These are phyloP conservation scores for Hydrotaea cyrtoneurina DNA, from an alignment of 2,888 invertebrate genomes.

Conservation along the genomic window DNA sequence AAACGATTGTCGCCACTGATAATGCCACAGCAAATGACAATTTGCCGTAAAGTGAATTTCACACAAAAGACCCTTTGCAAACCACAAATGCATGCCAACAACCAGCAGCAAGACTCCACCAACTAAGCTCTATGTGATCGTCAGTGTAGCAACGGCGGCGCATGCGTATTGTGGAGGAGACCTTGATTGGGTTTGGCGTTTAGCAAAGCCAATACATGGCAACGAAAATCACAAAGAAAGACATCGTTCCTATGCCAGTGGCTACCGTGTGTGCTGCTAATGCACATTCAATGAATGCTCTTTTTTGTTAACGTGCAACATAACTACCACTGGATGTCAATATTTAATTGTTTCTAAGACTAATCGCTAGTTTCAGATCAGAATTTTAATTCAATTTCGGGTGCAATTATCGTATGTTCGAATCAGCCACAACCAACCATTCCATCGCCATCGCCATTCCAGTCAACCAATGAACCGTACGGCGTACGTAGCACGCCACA, in stretches of 20 bases:
- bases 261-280: slow-evolving; percentile 52
- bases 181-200: slow-evolving; percentile 66
- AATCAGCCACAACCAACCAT: slow-evolving; percentile 48
- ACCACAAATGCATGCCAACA: slow-evolving; percentile 41
- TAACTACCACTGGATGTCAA: slow-evolving; percentile 70
- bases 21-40: slow-evolving; percentile 70
- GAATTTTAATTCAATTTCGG: slow-evolving; percentile 75
- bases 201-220: slow-evolving; percentile 29
- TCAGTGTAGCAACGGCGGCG: slow-evolving; percentile 6
- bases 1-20: slow-evolving; percentile 70
- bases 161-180: slow-evolving; percentile 38
- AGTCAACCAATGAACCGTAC: slow-evolving; percentile 15
- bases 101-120: slow-evolving; percentile 23
- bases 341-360: slow-evolving; percentile 79
- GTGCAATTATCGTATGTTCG: slow-evolving; percentile 59
- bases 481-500: slow-evolving; percentile 7
- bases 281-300: slow-evolving; percentile 42
- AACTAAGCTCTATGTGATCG: not conserved
- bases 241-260: slow-evolving; percentile 20
- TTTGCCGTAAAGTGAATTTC: slow-evolving; percentile 57
- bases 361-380: slow-evolving; percentile 75
- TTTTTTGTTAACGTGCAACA: slow-evolving; percentile 42
- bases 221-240: slow-evolving; percentile 15
- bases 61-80: slow-evolving; percentile 45
- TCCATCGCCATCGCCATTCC: slow-evolving; percentile 38